A percentile compares a stretch with the other conserved stretches of the same genome.
These are phyloP conservation scores for Cosmia trapezina DNA, from an alignment of 2,888 invertebrate genomes.

Conservation along the genomic window DNA sequence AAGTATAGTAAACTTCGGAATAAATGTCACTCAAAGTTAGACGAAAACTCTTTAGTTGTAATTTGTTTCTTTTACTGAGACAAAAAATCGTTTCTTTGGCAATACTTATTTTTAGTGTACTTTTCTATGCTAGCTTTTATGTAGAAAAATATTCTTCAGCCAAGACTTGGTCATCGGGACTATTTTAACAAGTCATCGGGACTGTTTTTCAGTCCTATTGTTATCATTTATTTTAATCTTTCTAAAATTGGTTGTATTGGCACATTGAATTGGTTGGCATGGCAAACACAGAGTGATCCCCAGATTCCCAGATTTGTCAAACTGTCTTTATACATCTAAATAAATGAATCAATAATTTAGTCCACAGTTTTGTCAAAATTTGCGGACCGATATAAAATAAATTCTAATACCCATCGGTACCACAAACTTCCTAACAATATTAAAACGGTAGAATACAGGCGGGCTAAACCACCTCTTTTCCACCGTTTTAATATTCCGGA, in stretches of 20 bases:
- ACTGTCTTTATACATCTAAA: not conserved
- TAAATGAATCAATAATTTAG: not conserved
- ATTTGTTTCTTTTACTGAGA: conserved; percentile 1
- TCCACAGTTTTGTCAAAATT: not conserved
- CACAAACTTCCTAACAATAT: conserved; percentile 51
- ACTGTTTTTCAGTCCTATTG: not conserved
- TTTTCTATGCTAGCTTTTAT: no score
- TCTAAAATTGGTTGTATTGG: not conserved
- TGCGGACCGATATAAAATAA: not conserved
- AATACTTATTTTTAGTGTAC: no score
- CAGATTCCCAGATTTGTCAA: not conserved
- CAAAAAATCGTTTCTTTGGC: conserved; percentile 7
- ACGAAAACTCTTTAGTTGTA: conserved; percentile 10
- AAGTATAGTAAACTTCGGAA: conserved; percentile 4
- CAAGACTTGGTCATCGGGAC: not conserved
- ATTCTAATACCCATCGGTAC: conserved; percentile 37
- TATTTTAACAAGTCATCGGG: not conserved
- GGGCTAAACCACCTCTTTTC: conserved; percentile 42
- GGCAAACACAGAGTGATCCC: not conserved
- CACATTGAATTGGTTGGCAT: not conserved
- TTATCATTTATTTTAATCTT: not conserved
- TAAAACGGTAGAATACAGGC: no score
- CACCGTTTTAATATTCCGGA: conserved; percentile 74
- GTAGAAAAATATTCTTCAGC: not conserved
- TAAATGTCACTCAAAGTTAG: conserved; percentile 24